Evolutionary conservation across 2,888 invertebrate species (phyloP), one percentile per base, ranked within the genome.

Genomic region (Cartodere bifasciata): DNA sequence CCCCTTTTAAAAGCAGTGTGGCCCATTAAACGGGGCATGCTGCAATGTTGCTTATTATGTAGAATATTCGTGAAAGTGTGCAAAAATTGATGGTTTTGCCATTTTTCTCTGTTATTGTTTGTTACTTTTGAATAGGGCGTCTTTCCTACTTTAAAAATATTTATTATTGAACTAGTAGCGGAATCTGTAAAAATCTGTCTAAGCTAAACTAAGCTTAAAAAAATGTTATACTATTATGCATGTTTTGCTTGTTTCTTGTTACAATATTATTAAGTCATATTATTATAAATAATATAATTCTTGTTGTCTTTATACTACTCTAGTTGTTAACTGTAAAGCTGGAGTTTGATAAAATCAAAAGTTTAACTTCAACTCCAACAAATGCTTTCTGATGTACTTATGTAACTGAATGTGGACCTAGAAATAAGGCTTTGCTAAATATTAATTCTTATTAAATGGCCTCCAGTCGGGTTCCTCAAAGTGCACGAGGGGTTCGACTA

Each of bases 251-350:
- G 51, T 53, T 49, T 54, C 50, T 49, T 51, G 52, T 54, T 55
- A 50, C 46, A 47, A 43, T 38, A 40, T 42, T 47, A 48, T 43
- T 44, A 42, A 40, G 33, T 39, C 41, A 42, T 41, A 41, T 45
- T 45, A 49, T 45, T 49, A 52, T 45, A 46, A 28, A 33, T 28
- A 24, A 22, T 45, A 44, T 43, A 43, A 41, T 42, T 41, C 49
- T 49, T 48, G 52, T 52, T 56, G 55, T 57, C 56, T 57, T 58
- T 57, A 55, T 58, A 56, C 55, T 56, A 56, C 53, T 58, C 58
- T 60, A 49, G 52, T 47, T 60, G 58, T 60, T 56, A 55, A 58
- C 56, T 58, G 57, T 57, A 50, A 55, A 55, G 52, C 50, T 50
- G 48, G 50, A 48, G 49, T 40, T 38, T 43, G 43, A 45, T 37